Evolutionary conservation across 2,888 invertebrate genomes (phyloP).

Genomic region (Parnassius mnemosyne): DNA sequence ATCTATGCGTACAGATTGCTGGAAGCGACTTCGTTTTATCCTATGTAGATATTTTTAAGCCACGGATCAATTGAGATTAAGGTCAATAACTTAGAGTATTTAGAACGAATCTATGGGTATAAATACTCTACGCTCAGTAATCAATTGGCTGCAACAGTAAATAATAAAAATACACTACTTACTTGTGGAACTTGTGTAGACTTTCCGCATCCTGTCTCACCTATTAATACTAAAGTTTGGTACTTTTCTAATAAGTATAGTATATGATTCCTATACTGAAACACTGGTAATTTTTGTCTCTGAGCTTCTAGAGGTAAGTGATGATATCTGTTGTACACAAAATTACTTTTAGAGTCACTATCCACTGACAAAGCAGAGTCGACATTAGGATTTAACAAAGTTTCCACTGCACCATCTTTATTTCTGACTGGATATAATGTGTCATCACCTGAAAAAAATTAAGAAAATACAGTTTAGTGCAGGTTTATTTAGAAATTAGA

Average conservation of each 20-base stretch:
- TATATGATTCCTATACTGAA: constrained; percentile 91
- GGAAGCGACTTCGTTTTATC: no score
- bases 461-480: neutral
- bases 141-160: no score
- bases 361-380: constrained; percentile 74
- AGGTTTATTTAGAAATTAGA: no score
- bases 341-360: constrained; percentile 82
- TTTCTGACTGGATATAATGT: constrained; percentile 61
- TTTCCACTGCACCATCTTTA: constrained; percentile 64
- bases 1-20: no score
- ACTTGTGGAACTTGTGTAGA: constrained; percentile 98
- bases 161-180: constrained; percentile 40
- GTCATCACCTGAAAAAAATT: constrained; percentile 41
- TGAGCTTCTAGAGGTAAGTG: constrained; percentile 92
- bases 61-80: no score
- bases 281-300: constrained; percentile 92
- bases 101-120: no score
- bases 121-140: no score
- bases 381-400: constrained; percentile 60
- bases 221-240: constrained; percentile 93
- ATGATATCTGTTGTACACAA: constrained; percentile 92
- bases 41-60: no score
- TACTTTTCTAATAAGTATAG: constrained; percentile 92
- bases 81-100: no score
- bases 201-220: constrained; percentile 98